These are phyloP conservation scores for Olivierus martensii DNA, from an alignment of 1,140 invertebrate species.

Conservation along the genomic window DNA sequence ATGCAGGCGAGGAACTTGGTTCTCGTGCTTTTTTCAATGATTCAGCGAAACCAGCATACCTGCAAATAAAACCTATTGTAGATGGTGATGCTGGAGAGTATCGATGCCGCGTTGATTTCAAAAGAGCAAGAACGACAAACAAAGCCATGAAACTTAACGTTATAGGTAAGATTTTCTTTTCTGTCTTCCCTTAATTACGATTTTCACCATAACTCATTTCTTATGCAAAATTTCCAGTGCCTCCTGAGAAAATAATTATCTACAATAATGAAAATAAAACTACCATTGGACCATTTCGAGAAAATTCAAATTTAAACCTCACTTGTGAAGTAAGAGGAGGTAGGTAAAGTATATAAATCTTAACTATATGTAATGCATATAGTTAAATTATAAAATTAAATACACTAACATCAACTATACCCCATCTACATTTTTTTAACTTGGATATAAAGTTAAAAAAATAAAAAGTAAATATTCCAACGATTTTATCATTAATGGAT, in stretches of 20 bases:
- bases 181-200: too few species aligned
- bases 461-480: too few species aligned
- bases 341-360: conserved; percentile 34
- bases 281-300: conserved; percentile 60
- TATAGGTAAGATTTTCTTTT: conserved; percentile 50
- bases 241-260: conserved; percentile 3
- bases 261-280: neutral
- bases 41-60: conserved; percentile 40
- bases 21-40: conserved; percentile 16
- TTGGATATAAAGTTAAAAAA: too few species aligned
- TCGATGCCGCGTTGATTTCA: conserved; percentile 71
- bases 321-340: conserved; percentile 77
- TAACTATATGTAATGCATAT: conserved; percentile 7
- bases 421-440: too few species aligned
- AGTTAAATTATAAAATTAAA: too few species aligned
- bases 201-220: neutral
- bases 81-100: conserved; percentile 72
- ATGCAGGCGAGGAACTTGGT: conserved; percentile 9
- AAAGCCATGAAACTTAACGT: conserved; percentile 77
- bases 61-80: conserved; percentile 61
- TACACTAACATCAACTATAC: too few species aligned
- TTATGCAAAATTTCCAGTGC: conserved; percentile 6
- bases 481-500: too few species aligned
- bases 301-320: conserved; percentile 63
- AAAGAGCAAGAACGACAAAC: conserved; percentile 75